phyloP scores from a whole-genome alignment of 2,797 vertebrate species.

The Molossus molossus region DNA sequence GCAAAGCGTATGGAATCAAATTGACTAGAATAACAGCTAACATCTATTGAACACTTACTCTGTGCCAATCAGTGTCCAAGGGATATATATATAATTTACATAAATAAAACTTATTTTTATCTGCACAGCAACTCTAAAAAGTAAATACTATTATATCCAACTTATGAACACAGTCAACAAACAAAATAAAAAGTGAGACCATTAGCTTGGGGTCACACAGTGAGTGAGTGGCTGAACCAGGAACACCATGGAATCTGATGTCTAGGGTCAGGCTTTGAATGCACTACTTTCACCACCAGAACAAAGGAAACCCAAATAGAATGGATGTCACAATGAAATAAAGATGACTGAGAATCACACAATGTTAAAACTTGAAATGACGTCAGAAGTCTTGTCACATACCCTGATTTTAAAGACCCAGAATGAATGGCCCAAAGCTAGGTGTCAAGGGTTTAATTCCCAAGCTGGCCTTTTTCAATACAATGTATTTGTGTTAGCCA shows the following conservation, averaged over 20 bases:
- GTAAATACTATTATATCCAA: background rate
- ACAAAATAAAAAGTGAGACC: background rate
- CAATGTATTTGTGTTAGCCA: background rate
- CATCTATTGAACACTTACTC: background rate
- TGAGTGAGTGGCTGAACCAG: background rate
- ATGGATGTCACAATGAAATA: background rate
- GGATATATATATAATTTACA: background rate
- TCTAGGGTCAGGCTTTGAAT: background rate
- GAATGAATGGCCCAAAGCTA: background rate
- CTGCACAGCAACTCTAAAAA: background rate
- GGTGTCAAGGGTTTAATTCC: background rate
- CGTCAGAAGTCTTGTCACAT: background rate
- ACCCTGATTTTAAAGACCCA: background rate
- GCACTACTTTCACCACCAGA: background rate
- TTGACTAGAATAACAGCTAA: background rate
- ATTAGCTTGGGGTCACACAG: background rate
- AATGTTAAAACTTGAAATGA: background rate
- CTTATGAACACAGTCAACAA: background rate
- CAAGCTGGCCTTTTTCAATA: background rate
- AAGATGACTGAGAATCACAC: background rate
- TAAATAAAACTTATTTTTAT: background rate
- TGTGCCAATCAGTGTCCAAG: background rate
- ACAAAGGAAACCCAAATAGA: background rate
- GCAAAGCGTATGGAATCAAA: background rate
- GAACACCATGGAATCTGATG: too few species aligned